Evolutionary conservation across 2,797 vertebrate genomes (phyloP), one percentile per base, ranked within the genome.

Genomic region (Steatocranus sp.): DNA sequence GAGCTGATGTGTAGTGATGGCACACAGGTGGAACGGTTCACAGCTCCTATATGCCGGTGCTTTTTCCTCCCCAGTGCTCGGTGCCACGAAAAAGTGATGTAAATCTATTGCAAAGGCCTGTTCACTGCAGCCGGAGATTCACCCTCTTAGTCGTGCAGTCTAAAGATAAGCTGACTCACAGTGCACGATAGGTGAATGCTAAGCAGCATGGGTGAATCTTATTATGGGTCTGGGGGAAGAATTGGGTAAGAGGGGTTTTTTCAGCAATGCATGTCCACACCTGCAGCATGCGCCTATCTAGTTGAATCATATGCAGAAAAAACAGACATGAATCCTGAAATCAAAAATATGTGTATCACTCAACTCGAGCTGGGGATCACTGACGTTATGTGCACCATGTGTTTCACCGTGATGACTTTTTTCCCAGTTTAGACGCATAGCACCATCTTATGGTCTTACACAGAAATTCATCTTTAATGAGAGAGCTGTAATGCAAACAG

Each of bases 391-490:
- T 83, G 56, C 63, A 81, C 23, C 18, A 6, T 82, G 73, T 84
- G 51, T 43, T 58, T 11, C 14, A 66, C 15, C n/a, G 70, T 27
- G 12, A 80, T 76, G 41, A 79, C 36, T 53, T 82, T 63, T 14
- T 2, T 63, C 61, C 18, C 87, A 88, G 14, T 90, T 91, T 81
- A 86, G 92, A 82, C 54, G 83, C 86, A 96, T 36, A 96, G 96
- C 96, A 92, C 96, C 96, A 95, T 94, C 96, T 96, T 70, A 94
- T 96, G 96, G 96, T 75, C 76, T 88, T 78, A 83, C 36, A 75
- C 75, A 88, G 94, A 90, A 94, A 89, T 90, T 92, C 89, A 91
- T 78, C 73, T 78, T 30, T 68, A 54, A 82, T 83, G 50, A 75
- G 7, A 50, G 48, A n/a, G 5, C 3, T 17, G 30, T n/a, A 32